Evolutionary conservation across 2,888 invertebrate genomes (phyloP), one percentile per base, ranked within the genome.

Genomic region (Congeria kusceri): DNA sequence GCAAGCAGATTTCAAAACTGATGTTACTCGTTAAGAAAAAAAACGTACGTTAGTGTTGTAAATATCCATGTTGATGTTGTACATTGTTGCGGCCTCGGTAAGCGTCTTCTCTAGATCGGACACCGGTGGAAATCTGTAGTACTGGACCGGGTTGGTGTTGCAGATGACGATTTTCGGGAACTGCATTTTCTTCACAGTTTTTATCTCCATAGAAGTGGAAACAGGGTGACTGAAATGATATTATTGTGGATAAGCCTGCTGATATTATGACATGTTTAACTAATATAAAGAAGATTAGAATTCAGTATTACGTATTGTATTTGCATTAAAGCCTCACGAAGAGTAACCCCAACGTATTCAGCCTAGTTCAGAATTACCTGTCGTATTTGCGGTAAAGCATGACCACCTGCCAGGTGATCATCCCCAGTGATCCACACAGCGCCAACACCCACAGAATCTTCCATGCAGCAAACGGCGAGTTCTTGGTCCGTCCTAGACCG

Each of bases 381-480:
- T 61, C 20, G 25, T 49, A 75, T 27, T 75, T 75, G 11, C 23
- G 7, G 53, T 58, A 25, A 15, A 75, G 46, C 7, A 46, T 58
- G 5, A 23, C 18, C 11, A 75, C 63, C 39, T 68, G 69, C 63
- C 58, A 59, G 11, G 47, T 49, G 15, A 75, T 75, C 47, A 75
- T 68, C n/a, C 47, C 63, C 11, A 68, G 32, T 0, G 68, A 62
- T 1, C 15, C 64, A n/a, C 53, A 47, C 15, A 75, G 13, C 18
- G 64, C 69, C n/a, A 75, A 27, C 3, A 63, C 15, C 75, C 75
- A 75, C 1, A 68, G 27, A 28, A 75, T n/a, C 49, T 69, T 75
- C 39, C 68, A 20, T 7, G 46, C 20, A 18, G 62, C 23, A 25
- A 27, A 75, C n/a, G 75, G 75, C 2, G 75, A 18, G 39, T 75